Conservation (phyloP, 2,113 vertebrate species). For the Neogale vison region DNA sequence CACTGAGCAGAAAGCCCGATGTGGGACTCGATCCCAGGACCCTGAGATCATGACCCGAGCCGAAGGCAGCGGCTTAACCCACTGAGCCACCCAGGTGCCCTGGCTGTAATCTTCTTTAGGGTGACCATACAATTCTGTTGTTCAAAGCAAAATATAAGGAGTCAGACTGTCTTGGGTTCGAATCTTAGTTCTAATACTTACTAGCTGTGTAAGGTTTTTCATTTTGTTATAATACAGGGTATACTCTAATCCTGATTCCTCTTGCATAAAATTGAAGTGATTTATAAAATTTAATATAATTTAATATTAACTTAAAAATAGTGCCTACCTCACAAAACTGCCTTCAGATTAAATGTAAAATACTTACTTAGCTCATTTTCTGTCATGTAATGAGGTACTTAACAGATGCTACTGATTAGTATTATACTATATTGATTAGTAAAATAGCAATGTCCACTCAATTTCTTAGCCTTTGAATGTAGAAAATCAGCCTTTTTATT, state of each 20-base stretch:
- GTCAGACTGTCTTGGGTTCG: background rate
- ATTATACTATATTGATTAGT: background rate
- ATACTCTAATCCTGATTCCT: background rate
- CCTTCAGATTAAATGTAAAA: constrained; percentile 2
- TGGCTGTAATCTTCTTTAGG: background rate
- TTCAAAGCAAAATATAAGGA: background rate
- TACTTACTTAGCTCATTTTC: background rate
- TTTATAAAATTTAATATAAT: background rate
- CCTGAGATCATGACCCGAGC: no score
- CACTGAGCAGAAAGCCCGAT: no score
- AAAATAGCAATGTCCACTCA: background rate
- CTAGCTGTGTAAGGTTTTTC: background rate
- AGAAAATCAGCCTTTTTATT: background rate
- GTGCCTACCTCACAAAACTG: background rate
- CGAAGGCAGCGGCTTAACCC: no score
- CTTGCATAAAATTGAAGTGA: background rate
- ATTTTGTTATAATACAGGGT: background rate
- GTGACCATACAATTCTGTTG: background rate
- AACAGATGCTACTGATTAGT: background rate
- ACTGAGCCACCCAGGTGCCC: no score
- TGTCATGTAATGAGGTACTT: background rate
- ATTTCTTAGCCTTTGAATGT: background rate
- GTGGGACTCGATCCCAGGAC: no score
- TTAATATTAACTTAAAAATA: background rate
- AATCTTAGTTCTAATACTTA: background rate